phyloP scores from a whole-genome alignment of 1,140 invertebrate species.

The Papilio helenus region DNA sequence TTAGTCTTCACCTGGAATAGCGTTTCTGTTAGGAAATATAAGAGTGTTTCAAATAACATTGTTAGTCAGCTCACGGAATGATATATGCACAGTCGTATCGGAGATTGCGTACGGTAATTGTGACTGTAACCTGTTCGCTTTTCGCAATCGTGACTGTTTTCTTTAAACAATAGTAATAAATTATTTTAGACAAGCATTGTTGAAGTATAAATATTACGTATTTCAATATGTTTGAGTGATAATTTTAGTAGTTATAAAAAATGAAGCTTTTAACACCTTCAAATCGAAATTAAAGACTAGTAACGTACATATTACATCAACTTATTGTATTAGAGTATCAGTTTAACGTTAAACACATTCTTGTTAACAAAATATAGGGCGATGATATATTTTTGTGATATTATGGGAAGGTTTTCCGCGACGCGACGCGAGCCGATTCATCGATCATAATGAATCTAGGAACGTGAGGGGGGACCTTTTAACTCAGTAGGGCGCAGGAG shows the following conservation, averaged over 20 bases:
- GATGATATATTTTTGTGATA: conserved; percentile 20
- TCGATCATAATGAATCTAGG: conserved; percentile 28
- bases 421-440: not conserved
- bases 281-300: no score
- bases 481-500: not conserved
- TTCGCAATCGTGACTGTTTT: conserved; percentile 4
- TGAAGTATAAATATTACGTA: no score
- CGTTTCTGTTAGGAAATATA: not conserved
- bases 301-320: no score
- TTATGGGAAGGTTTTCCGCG: not conserved
- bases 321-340: no score
- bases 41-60: not conserved
- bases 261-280: no score
- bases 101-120: conserved; percentile 6
- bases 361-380: conserved; percentile 21
- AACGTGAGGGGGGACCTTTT: conserved; percentile 18
- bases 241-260: no score
- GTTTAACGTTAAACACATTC: not conserved
- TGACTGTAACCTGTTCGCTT: not conserved
- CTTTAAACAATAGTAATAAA: conserved; percentile 1
- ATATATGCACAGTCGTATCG: not conserved
- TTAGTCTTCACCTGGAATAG: not conserved
- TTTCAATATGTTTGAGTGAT: no score
- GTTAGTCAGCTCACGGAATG: conserved; percentile 14
- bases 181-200: no score